Evolutionary conservation across 2,113 vertebrate species (phyloP).

Genomic region (Heloderma charlesbogerti): DNA sequence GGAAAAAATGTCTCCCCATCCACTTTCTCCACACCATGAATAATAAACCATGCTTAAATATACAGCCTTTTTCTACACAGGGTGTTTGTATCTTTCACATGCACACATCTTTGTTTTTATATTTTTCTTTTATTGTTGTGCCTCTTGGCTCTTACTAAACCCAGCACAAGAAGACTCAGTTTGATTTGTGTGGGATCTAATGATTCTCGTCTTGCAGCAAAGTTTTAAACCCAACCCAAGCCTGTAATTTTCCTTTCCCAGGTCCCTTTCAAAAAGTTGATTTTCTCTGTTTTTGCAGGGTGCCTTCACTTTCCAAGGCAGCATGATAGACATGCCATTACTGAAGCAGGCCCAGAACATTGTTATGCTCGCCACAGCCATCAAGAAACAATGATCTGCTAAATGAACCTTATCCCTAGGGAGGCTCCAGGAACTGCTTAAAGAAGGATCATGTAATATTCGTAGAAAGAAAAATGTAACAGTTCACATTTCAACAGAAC

Average conservation of each 20-base stretch:
- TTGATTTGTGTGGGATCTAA: constrained; percentile 57
- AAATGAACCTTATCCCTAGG: constrained; percentile 79
- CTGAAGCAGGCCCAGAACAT: constrained; percentile 98
- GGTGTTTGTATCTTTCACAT: neutral
- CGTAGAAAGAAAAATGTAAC: constrained; percentile 48
- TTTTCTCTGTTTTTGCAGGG: constrained; percentile 86
- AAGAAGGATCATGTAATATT: too few species aligned
- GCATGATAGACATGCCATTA: constrained; percentile 99
- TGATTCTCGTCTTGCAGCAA: constrained; percentile 48
- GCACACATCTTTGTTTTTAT: neutral
- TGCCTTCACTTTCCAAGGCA: constrained; percentile 94
- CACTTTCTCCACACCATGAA: too few species aligned
- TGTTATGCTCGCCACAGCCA: constrained; percentile 86
- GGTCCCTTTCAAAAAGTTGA: constrained; percentile 72
- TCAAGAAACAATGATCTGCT: constrained; percentile 85
- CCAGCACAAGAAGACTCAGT: constrained; percentile 47
- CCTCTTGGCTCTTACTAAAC: constrained; percentile 60
- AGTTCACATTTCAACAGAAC: constrained; percentile 57
- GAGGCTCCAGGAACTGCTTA: constrained; percentile 72
- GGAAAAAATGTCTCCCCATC: too few species aligned
- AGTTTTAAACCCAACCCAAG: constrained; percentile 23
- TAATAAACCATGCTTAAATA: neutral
- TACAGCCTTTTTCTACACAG: constrained; percentile 33
- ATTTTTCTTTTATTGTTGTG: constrained; percentile 17
- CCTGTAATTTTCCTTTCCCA: constrained; percentile 53